Evolutionary conservation across 1,140 invertebrate genomes (phyloP), one percentile per base, ranked within the genome.

Genomic region (Papilio aristodemus): DNA sequence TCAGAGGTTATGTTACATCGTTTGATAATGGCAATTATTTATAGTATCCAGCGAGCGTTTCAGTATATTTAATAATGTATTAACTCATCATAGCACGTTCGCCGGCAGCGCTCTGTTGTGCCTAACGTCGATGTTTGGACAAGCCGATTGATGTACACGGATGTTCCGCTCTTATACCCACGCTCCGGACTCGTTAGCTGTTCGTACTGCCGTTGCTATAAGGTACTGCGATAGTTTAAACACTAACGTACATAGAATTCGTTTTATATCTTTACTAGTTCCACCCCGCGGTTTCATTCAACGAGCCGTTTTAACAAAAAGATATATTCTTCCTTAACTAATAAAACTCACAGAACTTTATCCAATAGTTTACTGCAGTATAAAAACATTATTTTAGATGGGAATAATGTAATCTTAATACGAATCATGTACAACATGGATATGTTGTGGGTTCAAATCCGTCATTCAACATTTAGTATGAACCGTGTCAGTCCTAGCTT

Each of bases 131-230:
- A 60, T 79, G 81, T 83, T 85, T 82, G 74, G 83, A 82, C 81
- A 84, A 73, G 74, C 67, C 71, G 68, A 70, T 74, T 85, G 78
- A 83, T 85, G 78, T 78, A 75, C 69, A 81, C 68, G 75, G 72
- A 54, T 54, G 46, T 54, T 54, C 46, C 46, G 46, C 46, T 54
- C 46, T 54, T 54, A 54, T 22, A 9, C 46, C 46, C 46, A 22
- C 17, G 74, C 69, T 78, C 79, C 75, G 76, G 77, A 81, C 78
- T 84, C 78, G 83, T 85, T 84, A 83, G 71, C 74, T 76, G 75
- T 77, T 77, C 58, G 39, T 59, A 62, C 59, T 25, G 14, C 11
- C 7, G 32, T 62, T 62, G 32, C 14, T 36, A 62, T 37, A 13
- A 38, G 17, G 59, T 37, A 62, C 14, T 54, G 46, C 19, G 46